Evolutionary conservation across 2,113 vertebrate genomes (phyloP), one percentile per base, ranked within the genome.

Genomic region (Dryoscopus gambensis): DNA sequence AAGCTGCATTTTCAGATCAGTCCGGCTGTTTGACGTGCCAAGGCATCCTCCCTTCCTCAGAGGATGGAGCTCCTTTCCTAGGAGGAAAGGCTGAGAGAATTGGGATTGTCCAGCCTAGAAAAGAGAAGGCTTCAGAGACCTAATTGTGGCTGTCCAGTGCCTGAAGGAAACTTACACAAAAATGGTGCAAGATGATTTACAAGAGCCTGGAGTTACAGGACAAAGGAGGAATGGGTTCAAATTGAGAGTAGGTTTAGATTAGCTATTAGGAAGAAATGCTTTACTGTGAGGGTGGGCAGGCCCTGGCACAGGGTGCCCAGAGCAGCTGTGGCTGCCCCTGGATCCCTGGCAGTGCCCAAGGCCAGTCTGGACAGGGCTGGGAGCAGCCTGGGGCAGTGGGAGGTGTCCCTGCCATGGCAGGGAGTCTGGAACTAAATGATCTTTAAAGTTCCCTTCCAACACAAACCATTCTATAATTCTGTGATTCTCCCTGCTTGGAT

Each of bases 281-380:
- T 40, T 3, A 6, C 22, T 21, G 24, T 2, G 6, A 60, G 13
- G 24, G 11, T 31, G 30, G 46, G 1, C 0, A 46, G 17, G 5
- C 13, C 17, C 39, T 75, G 69, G 69, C 21, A 53, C n/a, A 53
- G 62, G 50, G 15, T 65, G 22, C 27, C 40, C 59, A 57, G 57
- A 56, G 40, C 0, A 79, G 42, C 25, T 79, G 50, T 7, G 35
- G 37, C 50, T 82, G 53, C 17, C 30, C 24, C 55, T 85, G 50
- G 8, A 60, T 14, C 53, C 39, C 62, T 46, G 53, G 13, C 1
- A 50, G 18, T 44, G 28, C 1, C 23, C 59, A 67, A 39, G 69
- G 33, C 18, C 22, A 16, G 52, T 33, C 0, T 82, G 60, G 19
- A 60, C 1, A 7, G 23, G 22, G 13, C 6, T 80, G 5, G 21